A percentile compares a stretch with the other conserved stretches of the same genome.
Conservation (phyloP, 2,888 invertebrate genomes). For the Aphrophora alni region DNA sequence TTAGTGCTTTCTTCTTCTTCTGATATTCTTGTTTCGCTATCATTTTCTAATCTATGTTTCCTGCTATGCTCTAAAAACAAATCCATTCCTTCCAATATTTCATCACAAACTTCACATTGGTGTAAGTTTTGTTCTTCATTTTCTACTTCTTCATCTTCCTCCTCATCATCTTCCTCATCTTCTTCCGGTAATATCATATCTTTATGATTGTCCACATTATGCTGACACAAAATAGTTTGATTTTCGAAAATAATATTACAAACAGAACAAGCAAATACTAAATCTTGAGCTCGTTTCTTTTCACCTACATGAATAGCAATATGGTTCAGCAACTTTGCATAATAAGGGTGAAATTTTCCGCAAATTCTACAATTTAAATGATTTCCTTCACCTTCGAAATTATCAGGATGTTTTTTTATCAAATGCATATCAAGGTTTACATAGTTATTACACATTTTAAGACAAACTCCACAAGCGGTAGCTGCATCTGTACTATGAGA, state of each 20-base stretch:
- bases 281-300: conserved; percentile 44
- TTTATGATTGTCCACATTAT: background rate
- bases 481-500: conserved; percentile 65
- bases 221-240: background rate
- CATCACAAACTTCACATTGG: background rate
- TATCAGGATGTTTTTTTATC: conserved; percentile 59
- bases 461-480: conserved; percentile 65
- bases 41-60: background rate
- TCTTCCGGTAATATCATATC: background rate
- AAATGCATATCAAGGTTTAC: conserved; percentile 60
- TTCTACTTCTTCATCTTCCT: background rate
- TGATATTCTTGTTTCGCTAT: background rate
- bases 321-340: conserved; percentile 63
- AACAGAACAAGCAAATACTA: conserved; percentile 45
- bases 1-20: background rate
- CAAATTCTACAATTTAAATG: conserved; percentile 65
- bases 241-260: conserved; percentile 32
- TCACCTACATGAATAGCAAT: conserved; percentile 63
- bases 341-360: conserved; percentile 65
- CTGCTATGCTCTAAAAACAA: background rate
- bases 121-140: background rate
- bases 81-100: background rate
- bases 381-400: conserved; percentile 61
- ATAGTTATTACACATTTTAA: conserved; percentile 63
- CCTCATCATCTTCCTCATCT: background rate